Evolutionary conservation across 2,797 vertebrate species (phyloP).

Genomic region (Dicrostonyx torquatus): DNA sequence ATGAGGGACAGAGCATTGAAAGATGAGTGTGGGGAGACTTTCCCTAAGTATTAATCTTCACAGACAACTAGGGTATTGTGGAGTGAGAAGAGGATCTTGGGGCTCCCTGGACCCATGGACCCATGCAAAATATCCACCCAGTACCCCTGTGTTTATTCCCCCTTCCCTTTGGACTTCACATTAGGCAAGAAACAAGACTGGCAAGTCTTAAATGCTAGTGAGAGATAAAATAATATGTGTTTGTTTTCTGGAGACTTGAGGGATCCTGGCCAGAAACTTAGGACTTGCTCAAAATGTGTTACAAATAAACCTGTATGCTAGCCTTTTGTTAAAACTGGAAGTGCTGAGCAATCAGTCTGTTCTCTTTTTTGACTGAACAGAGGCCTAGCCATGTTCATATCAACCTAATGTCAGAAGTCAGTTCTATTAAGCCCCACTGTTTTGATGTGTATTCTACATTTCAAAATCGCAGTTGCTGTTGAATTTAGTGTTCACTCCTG

Average conservation of each 20-base stretch:
- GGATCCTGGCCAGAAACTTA: not conserved
- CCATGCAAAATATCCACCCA: not conserved
- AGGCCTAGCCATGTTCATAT: not conserved
- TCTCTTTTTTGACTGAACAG: constrained; percentile 2
- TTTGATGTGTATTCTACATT: not conserved
- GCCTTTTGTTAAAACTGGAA: constrained; percentile 14
- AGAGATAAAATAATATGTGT: constrained; percentile 19
- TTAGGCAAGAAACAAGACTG: not conserved
- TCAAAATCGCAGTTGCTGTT: not conserved
- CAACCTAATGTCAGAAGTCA: not conserved
- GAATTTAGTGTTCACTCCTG: not conserved
- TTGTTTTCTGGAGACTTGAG: not conserved
- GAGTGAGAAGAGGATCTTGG: not conserved
- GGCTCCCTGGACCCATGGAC: accelerated
- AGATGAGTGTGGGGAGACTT: not conserved
- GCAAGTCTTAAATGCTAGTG: not conserved
- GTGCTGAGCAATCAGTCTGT: not conserved
- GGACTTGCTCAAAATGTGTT: constrained; percentile 25
- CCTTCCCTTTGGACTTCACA: not conserved
- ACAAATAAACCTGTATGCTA: not conserved
- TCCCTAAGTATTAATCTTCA: not conserved
- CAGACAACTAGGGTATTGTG: not conserved
- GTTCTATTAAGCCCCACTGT: not conserved
- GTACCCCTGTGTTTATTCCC: not conserved
- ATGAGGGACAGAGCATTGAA: not conserved